These are phyloP conservation scores for Euphonia xanthogaster DNA, from an alignment of 2,797 vertebrate genomes.

Conservation along the genomic window DNA sequence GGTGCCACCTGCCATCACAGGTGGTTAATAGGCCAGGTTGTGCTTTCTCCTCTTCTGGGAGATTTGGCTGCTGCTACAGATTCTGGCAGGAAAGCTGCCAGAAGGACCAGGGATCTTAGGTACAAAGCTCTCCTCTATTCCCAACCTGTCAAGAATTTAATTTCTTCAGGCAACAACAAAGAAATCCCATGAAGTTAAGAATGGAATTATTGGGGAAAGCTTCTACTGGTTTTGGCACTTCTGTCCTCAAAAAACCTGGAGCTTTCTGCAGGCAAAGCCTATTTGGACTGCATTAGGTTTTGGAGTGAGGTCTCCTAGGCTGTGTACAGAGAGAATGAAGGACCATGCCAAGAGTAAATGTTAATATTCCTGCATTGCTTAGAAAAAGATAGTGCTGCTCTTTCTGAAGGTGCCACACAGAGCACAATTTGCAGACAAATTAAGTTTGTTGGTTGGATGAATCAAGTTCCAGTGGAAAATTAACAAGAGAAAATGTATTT, in stretches of 20 bases:
- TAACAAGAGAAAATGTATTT: conserved; percentile 61
- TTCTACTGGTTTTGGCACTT: background rate
- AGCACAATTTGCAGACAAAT: conserved; percentile 6
- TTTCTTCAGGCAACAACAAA: background rate
- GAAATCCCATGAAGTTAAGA: background rate
- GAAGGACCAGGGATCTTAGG: background rate
- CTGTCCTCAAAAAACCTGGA: background rate
- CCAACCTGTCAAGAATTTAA: background rate
- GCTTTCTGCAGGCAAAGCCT: background rate
- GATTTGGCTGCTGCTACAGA: background rate
- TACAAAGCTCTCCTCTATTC: background rate
- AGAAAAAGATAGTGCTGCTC: background rate
- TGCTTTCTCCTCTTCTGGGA: background rate
- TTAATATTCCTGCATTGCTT: background rate
- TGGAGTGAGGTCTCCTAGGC: background rate
- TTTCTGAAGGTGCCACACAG: background rate
- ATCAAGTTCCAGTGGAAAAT: conserved; percentile 62
- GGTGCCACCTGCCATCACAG: background rate
- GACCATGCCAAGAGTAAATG: background rate
- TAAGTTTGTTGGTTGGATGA: conserved; percentile 34
- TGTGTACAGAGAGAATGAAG: background rate
- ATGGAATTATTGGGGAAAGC: background rate
- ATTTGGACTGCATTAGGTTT: background rate
- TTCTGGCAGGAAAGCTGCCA: background rate
- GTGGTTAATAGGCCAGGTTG: background rate